Conservation (phyloP, 2,797 vertebrate genomes). For the Alfaro cultratus region DNA sequence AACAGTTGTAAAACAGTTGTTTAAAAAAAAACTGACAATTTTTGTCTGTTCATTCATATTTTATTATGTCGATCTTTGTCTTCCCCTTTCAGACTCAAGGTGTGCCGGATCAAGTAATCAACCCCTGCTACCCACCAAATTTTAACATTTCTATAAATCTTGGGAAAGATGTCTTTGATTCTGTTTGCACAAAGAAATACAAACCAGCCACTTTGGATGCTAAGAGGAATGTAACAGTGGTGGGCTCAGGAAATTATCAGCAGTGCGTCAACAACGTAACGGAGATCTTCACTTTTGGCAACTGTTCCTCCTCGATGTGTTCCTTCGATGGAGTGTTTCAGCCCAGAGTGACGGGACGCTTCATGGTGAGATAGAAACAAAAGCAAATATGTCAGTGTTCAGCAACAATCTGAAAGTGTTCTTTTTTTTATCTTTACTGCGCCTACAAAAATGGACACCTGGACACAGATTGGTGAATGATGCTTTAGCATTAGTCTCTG, state of each 20-base stretch:
- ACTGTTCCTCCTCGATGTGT: slow-evolving; percentile 72
- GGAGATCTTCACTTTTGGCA: slow-evolving; percentile 77
- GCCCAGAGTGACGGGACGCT: slow-evolving; percentile 75
- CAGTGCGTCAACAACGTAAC: slow-evolving; percentile 68
- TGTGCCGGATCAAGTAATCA: slow-evolving; percentile 10
- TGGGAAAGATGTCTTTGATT: slow-evolving; percentile 67
- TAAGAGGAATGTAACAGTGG: slow-evolving; percentile 46
- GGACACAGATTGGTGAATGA: background rate
- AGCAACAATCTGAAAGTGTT: background rate
- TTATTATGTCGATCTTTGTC: background rate
- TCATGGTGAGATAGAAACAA: slow-evolving; percentile 78
- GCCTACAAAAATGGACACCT: background rate
- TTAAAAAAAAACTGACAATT: background rate
- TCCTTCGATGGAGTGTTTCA: slow-evolving; percentile 82
- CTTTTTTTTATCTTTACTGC: background rate
- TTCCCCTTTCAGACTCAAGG: slow-evolving; percentile 41
- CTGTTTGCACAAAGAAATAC: slow-evolving; percentile 68
- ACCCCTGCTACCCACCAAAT: slow-evolving; percentile 83
- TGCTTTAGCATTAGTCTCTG: background rate
- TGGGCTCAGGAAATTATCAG: slow-evolving; percentile 73
- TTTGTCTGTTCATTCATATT: background rate
- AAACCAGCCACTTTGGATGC: slow-evolving; percentile 2
- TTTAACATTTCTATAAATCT: slow-evolving; percentile 54
- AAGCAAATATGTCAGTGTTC: background rate
- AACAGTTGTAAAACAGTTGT: background rate